Conservation (phyloP, 2,888 invertebrate species). For the Proisotoma minuta region DNA sequence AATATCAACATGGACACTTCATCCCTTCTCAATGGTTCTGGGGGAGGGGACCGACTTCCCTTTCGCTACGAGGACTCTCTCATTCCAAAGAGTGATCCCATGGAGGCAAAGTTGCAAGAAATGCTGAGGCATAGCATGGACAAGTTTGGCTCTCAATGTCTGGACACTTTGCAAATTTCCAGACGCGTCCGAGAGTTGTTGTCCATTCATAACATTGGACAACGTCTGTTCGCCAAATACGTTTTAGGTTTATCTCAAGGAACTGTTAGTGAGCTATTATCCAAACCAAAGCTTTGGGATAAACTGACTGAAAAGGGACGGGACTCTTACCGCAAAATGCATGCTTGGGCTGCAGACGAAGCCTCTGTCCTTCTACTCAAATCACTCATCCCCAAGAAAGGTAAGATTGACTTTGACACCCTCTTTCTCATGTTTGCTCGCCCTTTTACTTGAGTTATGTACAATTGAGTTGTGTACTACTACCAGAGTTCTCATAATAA, state of each 20-base stretch:
- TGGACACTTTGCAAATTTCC: conserved; percentile 93
- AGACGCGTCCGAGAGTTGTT: conserved; percentile 86
- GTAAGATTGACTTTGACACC: conserved; percentile 57
- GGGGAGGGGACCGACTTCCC: conserved; percentile 56
- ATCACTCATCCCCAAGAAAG: conserved; percentile 96
- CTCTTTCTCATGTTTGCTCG: no score
- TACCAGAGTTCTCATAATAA: no score
- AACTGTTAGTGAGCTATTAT: conserved; percentile 94
- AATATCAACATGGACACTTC: conserved; percentile 34
- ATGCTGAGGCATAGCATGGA: conserved; percentile 94
- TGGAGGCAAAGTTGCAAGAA: conserved; percentile 88
- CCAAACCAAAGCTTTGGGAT: conserved; percentile 99
- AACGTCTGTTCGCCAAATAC: conserved; percentile 96
- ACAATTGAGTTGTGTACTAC: no score
- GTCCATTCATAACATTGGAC: conserved; percentile 96
- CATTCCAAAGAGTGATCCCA: conserved; percentile 86
- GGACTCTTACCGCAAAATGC: conserved; percentile 99
- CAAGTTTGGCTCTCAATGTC: conserved; percentile 85
- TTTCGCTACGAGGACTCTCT: conserved; percentile 83
- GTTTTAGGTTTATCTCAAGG: conserved; percentile 95
- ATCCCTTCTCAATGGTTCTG: conserved; percentile 41
- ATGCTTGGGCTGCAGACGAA: conserved; percentile 93
- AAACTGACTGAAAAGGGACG: conserved; percentile 98
- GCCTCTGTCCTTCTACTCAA: conserved; percentile 94
- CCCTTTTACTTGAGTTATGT: no score